Evolutionary conservation across 2,888 invertebrate genomes (phyloP), one percentile per base, ranked within the genome.

Genomic region (Ariolimax columbianus): DNA sequence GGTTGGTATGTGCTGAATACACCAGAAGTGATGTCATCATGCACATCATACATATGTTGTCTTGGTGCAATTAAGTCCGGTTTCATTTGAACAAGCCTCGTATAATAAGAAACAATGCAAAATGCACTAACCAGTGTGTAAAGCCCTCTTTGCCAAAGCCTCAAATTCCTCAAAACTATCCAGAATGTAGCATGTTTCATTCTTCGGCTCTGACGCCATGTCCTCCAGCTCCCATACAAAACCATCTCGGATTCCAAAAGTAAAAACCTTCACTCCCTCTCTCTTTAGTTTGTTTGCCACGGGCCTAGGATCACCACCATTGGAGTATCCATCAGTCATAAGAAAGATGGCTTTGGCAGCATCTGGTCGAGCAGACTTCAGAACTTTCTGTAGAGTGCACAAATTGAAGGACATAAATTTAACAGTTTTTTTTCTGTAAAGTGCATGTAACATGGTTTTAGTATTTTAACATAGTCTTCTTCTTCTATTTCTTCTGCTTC

Each of bases 321-420:
- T 96, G 11, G 96, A 96, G 91, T 96, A 96, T 26, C 96, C 96
- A 90, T 96, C 96, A 0, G 96, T 96, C 88, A 96, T 95, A 6
- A 96, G 93, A 90, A 96, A 96, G 19, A 96, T 94, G 0, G 96
- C 95, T 91, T 96, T 96, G 88, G 94, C 90, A 0, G 94, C 95
- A 77, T 91, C 90, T 6, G 88, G 89, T 17, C 94, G 90, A 0
- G 93, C 90, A 17, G 90, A 88, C 38, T 88, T 86, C 43, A 94
- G 87, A 1, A 94, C 92, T 88, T 90, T 89, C 94, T 94, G 88
- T 6, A 87, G 84, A 77, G 4, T 23, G 3, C 0, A 75, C 59
- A 59, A n/a, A 55, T 55, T 23, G 23, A 11, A 63, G 63, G 30
- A 63, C n/a, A 17, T 59, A 17, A 17, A 47, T 47, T 47, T 11